Conservation (phyloP, 2,797 vertebrate species). For the Lindbergichthys nudifrons region DNA sequence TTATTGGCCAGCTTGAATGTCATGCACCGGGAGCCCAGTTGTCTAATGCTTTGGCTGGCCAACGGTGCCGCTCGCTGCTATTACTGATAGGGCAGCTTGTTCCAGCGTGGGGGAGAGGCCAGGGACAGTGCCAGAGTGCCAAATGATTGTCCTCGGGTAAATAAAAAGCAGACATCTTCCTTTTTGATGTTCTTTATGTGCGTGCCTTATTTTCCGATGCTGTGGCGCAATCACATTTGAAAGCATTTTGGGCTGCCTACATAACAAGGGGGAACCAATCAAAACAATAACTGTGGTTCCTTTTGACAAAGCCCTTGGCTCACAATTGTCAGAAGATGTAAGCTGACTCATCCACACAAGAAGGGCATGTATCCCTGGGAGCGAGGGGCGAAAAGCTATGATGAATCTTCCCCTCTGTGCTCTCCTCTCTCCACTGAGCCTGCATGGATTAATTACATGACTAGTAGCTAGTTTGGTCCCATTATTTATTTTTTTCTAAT, state of each 20-base stretch:
- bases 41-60: constrained; percentile 70
- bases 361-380: constrained; percentile 83
- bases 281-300: constrained; percentile 83
- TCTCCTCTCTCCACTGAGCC: constrained; percentile 72
- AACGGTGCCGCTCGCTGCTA: constrained; percentile 68
- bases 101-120: constrained; percentile 60
- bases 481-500: constrained; percentile 80
- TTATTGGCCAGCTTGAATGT: constrained; percentile 79
- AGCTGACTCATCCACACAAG: constrained; percentile 85
- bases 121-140: constrained; percentile 71
- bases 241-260: constrained; percentile 80
- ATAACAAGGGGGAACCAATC: constrained; percentile 76
- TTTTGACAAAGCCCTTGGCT: constrained; percentile 84
- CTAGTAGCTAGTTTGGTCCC: constrained; percentile 80
- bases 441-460: constrained; percentile 81
- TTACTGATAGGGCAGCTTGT: constrained; percentile 71
- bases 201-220: constrained; percentile 76
- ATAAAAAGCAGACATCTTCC: constrained; percentile 82
- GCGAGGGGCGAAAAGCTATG: constrained; percentile 77
- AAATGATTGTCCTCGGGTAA: constrained; percentile 78
- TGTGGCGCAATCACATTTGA: constrained; percentile 81
- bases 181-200: constrained; percentile 79
- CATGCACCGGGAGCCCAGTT: constrained; percentile 72
- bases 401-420: constrained; percentile 79
- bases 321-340: constrained; percentile 84